Percentiles rank a stretch among this genome's conserved stretches.
phyloP scores from a whole-genome alignment of 30 jellyfish, hydroid and myxozoan genomes.

The Turritopsis dohrnii region DNA sequence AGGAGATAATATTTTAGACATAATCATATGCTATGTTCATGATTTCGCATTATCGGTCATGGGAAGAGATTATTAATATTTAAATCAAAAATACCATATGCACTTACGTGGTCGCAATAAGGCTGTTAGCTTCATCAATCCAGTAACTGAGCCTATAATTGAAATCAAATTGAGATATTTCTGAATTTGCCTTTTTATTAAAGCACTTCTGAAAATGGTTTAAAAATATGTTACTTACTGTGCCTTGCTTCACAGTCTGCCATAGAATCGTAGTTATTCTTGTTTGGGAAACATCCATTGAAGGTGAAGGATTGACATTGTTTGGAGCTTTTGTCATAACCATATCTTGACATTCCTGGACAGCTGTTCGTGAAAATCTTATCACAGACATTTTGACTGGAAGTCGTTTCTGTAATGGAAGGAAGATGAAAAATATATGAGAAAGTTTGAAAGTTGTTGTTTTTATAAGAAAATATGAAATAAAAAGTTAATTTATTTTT shows the following conservation, averaged over 20 bases:
- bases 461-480: no score
- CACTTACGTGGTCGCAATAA: constrained; percentile 15
- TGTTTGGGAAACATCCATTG: constrained; percentile 81
- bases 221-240: not conserved
- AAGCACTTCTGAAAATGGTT: not conserved
- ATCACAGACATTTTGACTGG: constrained; percentile 60
- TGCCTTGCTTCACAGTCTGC: constrained; percentile 31
- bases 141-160: constrained; percentile 21
- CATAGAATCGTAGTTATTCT: constrained; percentile 51
- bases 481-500: no score
- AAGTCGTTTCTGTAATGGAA: constrained; percentile 34
- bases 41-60: no score
- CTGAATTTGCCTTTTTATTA: not conserved
- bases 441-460: no score
- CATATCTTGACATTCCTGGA: constrained; percentile 30
- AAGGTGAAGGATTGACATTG: constrained; percentile 44
- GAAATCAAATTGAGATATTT: not conserved
- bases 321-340: constrained; percentile 46
- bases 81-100: no score
- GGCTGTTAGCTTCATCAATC: constrained; percentile 23
- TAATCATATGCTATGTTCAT: no score
- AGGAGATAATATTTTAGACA: no score
- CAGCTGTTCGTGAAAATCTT: constrained; percentile 52
- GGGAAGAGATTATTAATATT: no score
- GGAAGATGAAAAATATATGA: no score